These are phyloP conservation scores for Myotis vivesi DNA, from an alignment of 2,797 vertebrate genomes.

Conservation along the genomic window DNA sequence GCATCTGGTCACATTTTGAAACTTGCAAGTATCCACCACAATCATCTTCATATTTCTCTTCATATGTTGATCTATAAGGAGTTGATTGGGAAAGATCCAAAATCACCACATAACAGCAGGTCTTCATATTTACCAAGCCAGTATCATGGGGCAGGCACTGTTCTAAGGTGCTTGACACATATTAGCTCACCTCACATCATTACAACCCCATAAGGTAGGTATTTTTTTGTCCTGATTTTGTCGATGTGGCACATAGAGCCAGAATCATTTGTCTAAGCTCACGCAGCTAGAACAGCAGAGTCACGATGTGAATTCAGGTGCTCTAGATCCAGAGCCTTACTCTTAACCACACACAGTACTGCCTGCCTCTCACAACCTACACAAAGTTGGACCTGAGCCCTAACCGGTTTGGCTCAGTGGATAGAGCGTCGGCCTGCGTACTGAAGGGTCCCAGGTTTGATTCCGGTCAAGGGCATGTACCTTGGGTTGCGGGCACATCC, in stretches of 20 bases:
- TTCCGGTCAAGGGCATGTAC: too few relatives aligned
- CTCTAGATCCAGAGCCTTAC: neutral
- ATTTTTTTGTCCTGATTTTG: neutral
- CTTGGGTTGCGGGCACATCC: too few relatives aligned
- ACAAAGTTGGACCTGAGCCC: neutral
- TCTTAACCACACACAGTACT: neutral
- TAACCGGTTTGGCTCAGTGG: too few relatives aligned
- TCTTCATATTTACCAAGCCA: neutral
- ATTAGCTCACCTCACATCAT: neutral
- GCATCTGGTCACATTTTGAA: neutral
- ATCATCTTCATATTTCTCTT: neutral
- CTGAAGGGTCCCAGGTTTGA: too few relatives aligned
- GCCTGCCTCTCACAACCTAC: neutral
- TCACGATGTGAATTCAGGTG: neutral
- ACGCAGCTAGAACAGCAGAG: neutral
- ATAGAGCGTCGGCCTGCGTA: too few relatives aligned
- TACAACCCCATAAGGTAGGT: neutral
- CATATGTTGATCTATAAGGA: neutral
- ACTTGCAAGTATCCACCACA: neutral
- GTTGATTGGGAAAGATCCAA: neutral
- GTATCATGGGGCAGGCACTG: neutral
- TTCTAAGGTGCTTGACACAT: neutral
- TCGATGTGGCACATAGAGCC: neutral
- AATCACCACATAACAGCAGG: neutral
- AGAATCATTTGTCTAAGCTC: neutral